A percentile compares a stretch with the other conserved stretches of the same genome.
Evolutionary conservation across 2,113 vertebrate species (phyloP).

Genomic region (Amphiprion percula): DNA sequence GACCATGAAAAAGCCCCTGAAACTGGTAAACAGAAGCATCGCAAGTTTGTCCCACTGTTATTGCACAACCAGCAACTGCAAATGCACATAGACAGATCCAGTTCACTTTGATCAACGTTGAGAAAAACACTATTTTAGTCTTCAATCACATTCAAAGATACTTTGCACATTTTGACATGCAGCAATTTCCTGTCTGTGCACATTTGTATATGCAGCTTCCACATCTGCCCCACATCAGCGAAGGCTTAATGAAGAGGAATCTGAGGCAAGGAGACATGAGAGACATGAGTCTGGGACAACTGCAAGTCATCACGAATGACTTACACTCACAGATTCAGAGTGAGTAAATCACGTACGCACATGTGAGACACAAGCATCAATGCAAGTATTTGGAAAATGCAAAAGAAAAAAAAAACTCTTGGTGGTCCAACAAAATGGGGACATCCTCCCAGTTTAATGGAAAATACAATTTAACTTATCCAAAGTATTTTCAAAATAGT

Average conservation of each 20-base stretch:
- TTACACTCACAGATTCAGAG: slow-evolving; percentile 99
- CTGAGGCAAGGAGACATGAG: slow-evolving; percentile 93
- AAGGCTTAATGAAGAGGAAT: slow-evolving; percentile 97
- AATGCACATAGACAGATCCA: neutral
- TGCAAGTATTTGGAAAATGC: neutral
- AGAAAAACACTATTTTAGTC: neutral
- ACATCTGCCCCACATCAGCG: slow-evolving; percentile 96
- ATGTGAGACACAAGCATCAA: neutral
- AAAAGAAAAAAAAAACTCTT: no score
- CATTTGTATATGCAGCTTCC: slow-evolving; percentile 86
- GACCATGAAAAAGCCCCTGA: slow-evolving; percentile 46
- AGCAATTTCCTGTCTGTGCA: slow-evolving; percentile 10
- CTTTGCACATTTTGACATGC: slow-evolving; percentile 2
- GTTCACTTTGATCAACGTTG: neutral
- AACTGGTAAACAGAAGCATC: neutral
- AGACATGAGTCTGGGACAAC: slow-evolving; percentile 97
- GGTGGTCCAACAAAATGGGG: no score
- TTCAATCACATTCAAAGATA: neutral
- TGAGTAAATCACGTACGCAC: slow-evolving; percentile 80
- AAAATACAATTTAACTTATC: no score
- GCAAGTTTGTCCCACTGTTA: neutral
- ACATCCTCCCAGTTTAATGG: no score
- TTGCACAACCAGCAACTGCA: neutral
- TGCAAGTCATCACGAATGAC: slow-evolving; percentile 98
- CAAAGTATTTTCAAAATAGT: no score